Percentiles rank a stretch among this genome's conserved stretches.
phyloP scores from a whole-genome alignment of 2,888 invertebrate species.

The Melitaea athalia region DNA sequence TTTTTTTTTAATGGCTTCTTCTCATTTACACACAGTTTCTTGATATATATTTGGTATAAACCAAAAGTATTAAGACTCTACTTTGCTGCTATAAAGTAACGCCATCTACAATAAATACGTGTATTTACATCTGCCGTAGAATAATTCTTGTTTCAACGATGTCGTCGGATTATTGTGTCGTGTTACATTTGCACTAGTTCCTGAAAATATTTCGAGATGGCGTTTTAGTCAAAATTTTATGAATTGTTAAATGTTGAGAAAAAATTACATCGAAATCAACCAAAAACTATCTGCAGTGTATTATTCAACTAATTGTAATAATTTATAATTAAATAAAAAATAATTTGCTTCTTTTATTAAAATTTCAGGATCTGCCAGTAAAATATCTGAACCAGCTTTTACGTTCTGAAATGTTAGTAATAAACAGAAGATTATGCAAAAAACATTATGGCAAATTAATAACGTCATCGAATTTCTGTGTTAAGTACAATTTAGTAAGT shows the following conservation, averaged over 20 bases:
- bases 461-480: conserved; percentile 63
- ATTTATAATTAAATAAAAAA: background rate
- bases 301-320: background rate
- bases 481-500: conserved; percentile 54
- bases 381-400: conserved; percentile 51
- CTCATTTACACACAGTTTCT: too few species aligned
- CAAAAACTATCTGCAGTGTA: background rate
- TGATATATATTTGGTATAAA: too few species aligned
- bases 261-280: background rate
- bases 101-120: too few species aligned
- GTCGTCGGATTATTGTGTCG: background rate
- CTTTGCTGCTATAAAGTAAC: background rate
- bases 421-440: conserved; percentile 49
- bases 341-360: background rate
- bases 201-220: conserved; percentile 31
- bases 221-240: conserved; percentile 11
- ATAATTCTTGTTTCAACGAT: background rate
- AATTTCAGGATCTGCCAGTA: conserved; percentile 49
- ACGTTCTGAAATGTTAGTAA: conserved; percentile 53
- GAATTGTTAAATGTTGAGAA: background rate
- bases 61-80: background rate
- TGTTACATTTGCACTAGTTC: background rate
- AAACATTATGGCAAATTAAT: conserved; percentile 44
- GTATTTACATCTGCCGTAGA: too few species aligned
- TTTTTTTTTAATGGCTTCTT: too few species aligned